Base-by-base conservation (phyloP, 2,888 invertebrate species). In the Phoronis australis region DNA sequence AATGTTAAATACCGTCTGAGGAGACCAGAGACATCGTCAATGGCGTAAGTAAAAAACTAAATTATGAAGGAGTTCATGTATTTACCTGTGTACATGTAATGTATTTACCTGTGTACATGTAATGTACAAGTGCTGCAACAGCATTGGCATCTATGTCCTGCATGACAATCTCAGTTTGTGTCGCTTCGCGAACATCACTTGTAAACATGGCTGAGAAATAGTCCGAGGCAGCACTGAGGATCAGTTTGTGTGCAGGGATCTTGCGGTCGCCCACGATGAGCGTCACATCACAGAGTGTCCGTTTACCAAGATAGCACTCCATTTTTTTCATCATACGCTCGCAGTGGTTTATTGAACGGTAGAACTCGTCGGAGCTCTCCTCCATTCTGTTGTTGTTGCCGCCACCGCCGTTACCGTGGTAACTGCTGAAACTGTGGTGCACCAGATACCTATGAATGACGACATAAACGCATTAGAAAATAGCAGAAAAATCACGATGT, bases 171-270 rank as follows among this genome's bases (percentile, higher is more conserved):
- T 92, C 91, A 56, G 84, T 83, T 75, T 90, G 85, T 55, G 83
- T 85, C 4, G 90, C 84, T 79, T 95, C 94, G 59, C 86, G 82
- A 55, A 95, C 79, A 49, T 88, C 87, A 50, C 87, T 88, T 24
- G 90, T 93, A 73, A 95, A 95, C 94, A 95, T 95, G 39, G 91
- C 92, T 40, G 89, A 87, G 80, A 95, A 95, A 77, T 95, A 95
- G 77, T 92, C 91, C 63, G 92, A 92, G 51, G 90, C 89, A 39
- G 93, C 90, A 63, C 90, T 88, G 57, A 95, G 81, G 46, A 95
- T 89, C 59, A 95, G 80, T 68, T 91, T 87, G 79, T 91, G 90
- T 25, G 90, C 90, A 56, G 86, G 83, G 65, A 90, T 85, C 64
- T 86, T 76, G 50, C 73, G 75, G 5, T 69, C 72, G n/a, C 81